Percentiles rank a stretch among this genome's conserved stretches.
These are phyloP conservation scores for Mustela nigripes DNA, from an alignment of 2,113 vertebrate species.

Conservation along the genomic window DNA sequence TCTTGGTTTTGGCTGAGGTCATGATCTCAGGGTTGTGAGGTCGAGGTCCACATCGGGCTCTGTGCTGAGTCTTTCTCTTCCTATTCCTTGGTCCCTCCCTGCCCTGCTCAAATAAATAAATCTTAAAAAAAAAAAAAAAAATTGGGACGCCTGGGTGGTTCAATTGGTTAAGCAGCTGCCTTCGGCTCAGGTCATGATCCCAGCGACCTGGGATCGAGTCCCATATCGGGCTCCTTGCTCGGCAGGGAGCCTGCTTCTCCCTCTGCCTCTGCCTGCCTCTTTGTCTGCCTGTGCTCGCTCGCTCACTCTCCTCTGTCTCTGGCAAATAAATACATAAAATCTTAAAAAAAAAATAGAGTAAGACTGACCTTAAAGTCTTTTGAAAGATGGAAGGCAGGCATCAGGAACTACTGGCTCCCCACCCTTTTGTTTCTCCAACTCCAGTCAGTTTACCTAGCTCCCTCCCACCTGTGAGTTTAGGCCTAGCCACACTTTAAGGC, in stretches of 20 bases:
- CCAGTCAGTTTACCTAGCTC: not conserved
- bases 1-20: not conserved
- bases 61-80: not conserved
- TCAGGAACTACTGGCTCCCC: not conserved
- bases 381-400: not conserved
- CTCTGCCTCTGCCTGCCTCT: too few species aligned
- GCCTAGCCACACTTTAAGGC: not conserved
- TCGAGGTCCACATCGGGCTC: not conserved
- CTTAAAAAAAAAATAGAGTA: not conserved
- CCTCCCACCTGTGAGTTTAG: not conserved
- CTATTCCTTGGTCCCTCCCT: not conserved
- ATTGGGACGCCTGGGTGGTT: too few species aligned
- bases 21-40: not conserved
- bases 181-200: too few species aligned
- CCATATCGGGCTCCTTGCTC: too few species aligned
- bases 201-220: too few species aligned
- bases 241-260: too few species aligned
- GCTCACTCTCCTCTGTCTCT: too few species aligned
- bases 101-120: not conserved
- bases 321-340: not conserved
- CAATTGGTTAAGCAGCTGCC: too few species aligned
- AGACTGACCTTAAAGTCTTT: not conserved
- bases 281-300: too few species aligned
- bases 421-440: not conserved
- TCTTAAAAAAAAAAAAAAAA: not conserved